Evolutionary conservation across 2,888 invertebrate genomes (phyloP).

Genomic region (Acanthosepion pharaonis): DNA sequence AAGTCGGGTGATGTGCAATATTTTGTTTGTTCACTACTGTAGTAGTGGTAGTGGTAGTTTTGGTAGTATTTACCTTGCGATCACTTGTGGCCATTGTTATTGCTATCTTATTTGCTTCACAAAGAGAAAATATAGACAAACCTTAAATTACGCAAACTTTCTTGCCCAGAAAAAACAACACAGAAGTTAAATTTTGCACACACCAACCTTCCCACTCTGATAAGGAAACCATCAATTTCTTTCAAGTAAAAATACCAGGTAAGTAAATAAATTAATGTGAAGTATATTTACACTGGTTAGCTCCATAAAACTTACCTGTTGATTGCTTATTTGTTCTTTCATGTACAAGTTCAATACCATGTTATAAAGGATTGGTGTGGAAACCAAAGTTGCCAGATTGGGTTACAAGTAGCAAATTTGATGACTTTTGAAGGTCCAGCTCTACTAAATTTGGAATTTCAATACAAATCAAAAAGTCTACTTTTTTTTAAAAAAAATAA

Average conservation of each 20-base stretch:
- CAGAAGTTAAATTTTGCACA: not conserved
- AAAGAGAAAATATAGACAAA: not conserved
- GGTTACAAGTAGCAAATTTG: too few species aligned
- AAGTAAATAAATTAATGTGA: not conserved
- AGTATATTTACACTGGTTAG: not conserved
- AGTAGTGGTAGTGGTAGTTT: not conserved
- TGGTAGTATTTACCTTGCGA: not conserved
- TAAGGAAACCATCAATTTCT: not conserved
- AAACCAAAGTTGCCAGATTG: too few species aligned
- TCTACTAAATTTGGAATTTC: too few species aligned
- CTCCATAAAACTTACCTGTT: not conserved
- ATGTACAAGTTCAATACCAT: too few species aligned
- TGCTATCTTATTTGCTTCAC: not conserved
- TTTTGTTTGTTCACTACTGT: not conserved
- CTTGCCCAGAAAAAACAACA: not conserved
- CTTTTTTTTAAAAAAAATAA: too few species aligned
- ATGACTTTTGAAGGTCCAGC: too few species aligned
- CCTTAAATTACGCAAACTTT: not conserved
- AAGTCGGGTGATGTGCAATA: not conserved
- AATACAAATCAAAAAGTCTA: too few species aligned
- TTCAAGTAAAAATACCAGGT: not conserved
- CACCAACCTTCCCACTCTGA: not conserved
- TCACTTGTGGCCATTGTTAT: not conserved
- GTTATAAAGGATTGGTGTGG: too few species aligned
- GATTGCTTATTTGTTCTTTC: not conserved